Evolutionary conservation across 2,113 vertebrate species (phyloP).

Genomic region (Aythya baeri): DNA sequence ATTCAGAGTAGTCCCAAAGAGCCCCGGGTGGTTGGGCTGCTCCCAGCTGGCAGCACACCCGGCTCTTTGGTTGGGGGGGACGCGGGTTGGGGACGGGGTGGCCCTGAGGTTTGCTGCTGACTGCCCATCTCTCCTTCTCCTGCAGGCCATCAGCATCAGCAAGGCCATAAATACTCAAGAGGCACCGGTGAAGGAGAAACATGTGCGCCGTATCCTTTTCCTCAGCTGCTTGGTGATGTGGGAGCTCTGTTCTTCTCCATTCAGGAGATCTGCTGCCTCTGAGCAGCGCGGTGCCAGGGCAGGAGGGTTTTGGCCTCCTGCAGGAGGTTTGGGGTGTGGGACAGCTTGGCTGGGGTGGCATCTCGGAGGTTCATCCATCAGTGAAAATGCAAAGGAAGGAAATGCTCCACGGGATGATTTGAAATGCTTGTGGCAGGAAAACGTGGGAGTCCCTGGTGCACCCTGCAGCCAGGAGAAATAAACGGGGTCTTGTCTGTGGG

Average conservation of each 20-base stretch:
- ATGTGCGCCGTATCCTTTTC: conserved; percentile 95
- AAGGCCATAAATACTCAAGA: conserved; percentile 95
- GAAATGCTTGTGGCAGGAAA: background rate
- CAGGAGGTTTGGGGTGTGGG: background rate
- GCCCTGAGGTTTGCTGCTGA: background rate
- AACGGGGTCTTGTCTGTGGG: accelerated
- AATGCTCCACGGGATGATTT: too few relatives aligned
- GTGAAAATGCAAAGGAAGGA: background rate
- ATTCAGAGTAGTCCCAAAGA: background rate
- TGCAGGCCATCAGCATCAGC: conserved; percentile 94
- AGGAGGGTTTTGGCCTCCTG: background rate
- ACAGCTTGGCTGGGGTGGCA: background rate
- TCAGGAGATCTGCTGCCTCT: accelerated
- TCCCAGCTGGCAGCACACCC: background rate
- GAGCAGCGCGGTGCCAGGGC: accelerated
- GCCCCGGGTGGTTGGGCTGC: too few relatives aligned
- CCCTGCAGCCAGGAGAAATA: background rate
- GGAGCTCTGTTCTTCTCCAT: background rate
- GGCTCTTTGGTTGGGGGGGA: too few relatives aligned
- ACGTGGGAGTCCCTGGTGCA: accelerated
- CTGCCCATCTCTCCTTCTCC: background rate
- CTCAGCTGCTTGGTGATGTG: accelerated
- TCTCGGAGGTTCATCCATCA: accelerated
- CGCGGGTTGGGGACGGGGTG: accelerated
- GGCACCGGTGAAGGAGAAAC: conserved; percentile 96